Percentiles rank a stretch among this genome's conserved stretches.
These are phyloP conservation scores for Albula glossodonta DNA, from an alignment of 2,113 vertebrate genomes.

Conservation along the genomic window DNA sequence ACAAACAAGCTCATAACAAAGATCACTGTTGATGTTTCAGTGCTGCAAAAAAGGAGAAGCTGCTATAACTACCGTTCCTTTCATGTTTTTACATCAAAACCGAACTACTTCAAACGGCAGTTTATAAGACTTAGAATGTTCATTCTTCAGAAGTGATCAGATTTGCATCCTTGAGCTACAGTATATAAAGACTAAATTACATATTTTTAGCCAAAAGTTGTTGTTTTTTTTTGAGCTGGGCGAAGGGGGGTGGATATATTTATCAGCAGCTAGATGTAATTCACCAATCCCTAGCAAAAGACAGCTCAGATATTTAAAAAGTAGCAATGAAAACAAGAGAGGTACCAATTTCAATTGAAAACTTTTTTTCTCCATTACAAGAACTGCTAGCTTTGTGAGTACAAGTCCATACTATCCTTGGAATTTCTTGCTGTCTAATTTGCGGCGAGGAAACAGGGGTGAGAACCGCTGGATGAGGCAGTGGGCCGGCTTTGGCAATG, in stretches of 20 bases:
- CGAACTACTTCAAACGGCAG: neutral
- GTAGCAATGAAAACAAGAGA: neutral
- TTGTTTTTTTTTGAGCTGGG: neutral
- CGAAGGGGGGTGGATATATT: neutral
- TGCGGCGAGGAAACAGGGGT: slow-evolving; percentile 11
- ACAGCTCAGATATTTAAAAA: neutral
- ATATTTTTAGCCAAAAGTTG: no score
- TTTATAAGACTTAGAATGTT: no score
- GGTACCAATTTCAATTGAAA: neutral
- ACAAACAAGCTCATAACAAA: neutral
- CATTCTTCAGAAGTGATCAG: no score
- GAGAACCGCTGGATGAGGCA: neutral
- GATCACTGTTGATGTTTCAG: neutral
- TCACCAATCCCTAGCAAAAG: neutral
- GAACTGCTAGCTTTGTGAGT: neutral
- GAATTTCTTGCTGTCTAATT: slow-evolving; percentile 20
- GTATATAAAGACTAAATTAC: no score
- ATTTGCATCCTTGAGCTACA: neutral
- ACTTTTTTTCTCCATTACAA: neutral
- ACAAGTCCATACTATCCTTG: neutral
- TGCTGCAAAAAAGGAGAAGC: neutral
- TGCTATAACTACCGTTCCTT: neutral
- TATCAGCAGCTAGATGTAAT: no score
- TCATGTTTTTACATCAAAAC: neutral
- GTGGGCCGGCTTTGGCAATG: slow-evolving; percentile 13